phyloP scores from a whole-genome alignment of 2,888 invertebrate genomes.

The Melangyna quadrimaculata region DNA sequence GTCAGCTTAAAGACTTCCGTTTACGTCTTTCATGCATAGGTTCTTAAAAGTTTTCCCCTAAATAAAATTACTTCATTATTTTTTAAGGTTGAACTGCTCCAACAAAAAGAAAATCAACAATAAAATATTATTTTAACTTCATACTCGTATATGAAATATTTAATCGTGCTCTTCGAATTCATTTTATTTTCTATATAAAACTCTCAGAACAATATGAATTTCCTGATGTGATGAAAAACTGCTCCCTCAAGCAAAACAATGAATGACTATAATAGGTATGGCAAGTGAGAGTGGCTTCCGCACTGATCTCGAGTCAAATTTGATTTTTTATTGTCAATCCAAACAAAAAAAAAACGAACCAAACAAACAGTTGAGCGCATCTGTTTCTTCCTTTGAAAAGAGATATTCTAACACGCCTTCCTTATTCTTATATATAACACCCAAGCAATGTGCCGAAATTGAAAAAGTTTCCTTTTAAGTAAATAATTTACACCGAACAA shows the following conservation, averaged over 20 bases:
- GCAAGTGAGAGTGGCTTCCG: too few species aligned
- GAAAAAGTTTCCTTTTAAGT: conserved; percentile 47
- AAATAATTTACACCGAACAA: conserved; percentile 40
- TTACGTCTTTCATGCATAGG: too few species aligned
- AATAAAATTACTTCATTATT: background rate
- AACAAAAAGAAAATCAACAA: background rate
- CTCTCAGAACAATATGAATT: background rate
- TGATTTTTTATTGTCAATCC: conserved; percentile 35
- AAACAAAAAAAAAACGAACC: conserved; percentile 1
- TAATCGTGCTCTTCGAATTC: background rate
- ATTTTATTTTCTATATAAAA: background rate
- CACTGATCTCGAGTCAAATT: conserved; percentile 30
- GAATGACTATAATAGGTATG: background rate
- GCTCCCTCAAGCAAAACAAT: conserved; percentile 4
- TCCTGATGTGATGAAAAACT: background rate
- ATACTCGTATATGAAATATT: background rate
- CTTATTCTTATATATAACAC: background rate
- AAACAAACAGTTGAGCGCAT: conserved; percentile 44
- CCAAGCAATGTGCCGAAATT: conserved; percentile 20
- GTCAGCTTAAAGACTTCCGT: too few species aligned
- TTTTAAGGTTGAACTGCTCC: background rate
- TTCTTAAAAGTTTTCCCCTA: too few species aligned
- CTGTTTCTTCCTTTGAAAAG: conserved; percentile 32
- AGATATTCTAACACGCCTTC: conserved; percentile 10
- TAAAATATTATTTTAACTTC: background rate